Base-by-base conservation (phyloP, 2,113 vertebrate species). In the Illadopsis cleaveri region DNA sequence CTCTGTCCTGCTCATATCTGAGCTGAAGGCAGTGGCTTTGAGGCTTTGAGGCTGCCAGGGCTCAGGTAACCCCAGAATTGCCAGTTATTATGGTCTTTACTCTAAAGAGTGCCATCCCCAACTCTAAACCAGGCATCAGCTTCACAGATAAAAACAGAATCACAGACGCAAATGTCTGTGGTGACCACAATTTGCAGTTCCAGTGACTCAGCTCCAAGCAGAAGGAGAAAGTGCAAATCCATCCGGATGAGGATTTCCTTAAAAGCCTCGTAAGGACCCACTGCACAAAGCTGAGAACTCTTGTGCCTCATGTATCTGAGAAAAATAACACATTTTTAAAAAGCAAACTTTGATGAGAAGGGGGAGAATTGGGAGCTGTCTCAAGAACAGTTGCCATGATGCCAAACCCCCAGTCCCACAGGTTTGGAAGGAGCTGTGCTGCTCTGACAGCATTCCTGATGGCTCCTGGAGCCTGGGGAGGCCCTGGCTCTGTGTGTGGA, bases 401-500 rank as follows among this genome's bases (percentile, higher is more conserved):
- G 61, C 40, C 82, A 68, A 78, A 72, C 6, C 1, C 21, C 23
- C n/a, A 33, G 0, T 31, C 17, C 20, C 47, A 37, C 19, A 7
- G 14, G 14, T 62, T 7, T 31, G 40, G 76, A n/a, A 40, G 48
- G 50, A 68, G 56, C 60, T 51, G 50, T 31, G 89, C 48, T 76
- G 76, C 17, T 33, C 35, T 57, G 70, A 7, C 51, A 54, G 14
- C 2, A 2, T 44, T 37, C 50, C 58, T 9, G 40, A 9, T 2
- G 21, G 13, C 38, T 56, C 42, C 33, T 15, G 15, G 8, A 27
- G 77, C 57, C 65, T 19, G n/a, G 10, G 42, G 68, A 8, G 3
- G 51, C 28, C 66, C 65, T 10, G 33, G 53, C 48, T 44, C 38
- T 3, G 0, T 0, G 0, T 11, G 15, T 0, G 2, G 37, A 47